Base-by-base conservation (phyloP, 2,797 vertebrate species). In the Arrhamphus sclerolepis region DNA sequence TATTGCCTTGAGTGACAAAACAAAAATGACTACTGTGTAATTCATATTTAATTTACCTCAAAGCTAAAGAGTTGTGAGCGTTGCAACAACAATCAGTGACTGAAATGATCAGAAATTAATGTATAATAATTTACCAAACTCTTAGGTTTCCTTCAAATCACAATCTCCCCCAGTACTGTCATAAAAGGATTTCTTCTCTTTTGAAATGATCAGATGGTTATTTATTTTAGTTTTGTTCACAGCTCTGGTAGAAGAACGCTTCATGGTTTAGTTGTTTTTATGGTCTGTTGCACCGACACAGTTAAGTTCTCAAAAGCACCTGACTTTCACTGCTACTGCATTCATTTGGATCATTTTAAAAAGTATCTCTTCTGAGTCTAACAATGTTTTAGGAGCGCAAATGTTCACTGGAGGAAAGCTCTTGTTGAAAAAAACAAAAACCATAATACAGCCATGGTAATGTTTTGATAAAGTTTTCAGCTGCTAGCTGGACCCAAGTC, bases 21-120 rank as follows among this genome's bases (percentile, higher is more conserved):
- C 17, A 28, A 21, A 18, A 59, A 57, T 43, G 11, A 51, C 44
- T 29, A 38, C 13, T 61, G 26, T 67, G 31, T 34, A 46, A 61
- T 41, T 39, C 50, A 75, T 52, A 20, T 78, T 78, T 64, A 59
- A 48, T 49, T 61, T 60, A 44, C 16, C 19, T 48, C n/a, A 52
- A 44, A 60, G 50, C 50, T 42, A 21, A n/a, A 5, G 43, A 29
- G 31, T 34, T 22, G n/a, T 7, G 31, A 2, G 43, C n/a, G n/a
- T 24, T 19, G 22, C 31, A 53, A 41, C 1, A 17, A 55, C 29
- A 51, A 62, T 20, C 13, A 14, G 43, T 56, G 26, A 38, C 13
- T 38, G 34, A 38, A 38, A 38, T 4, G 34, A 38, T 38, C 34
- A 38, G 14, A 16, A 3, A 26, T 26, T 38, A 38, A 38, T 38